These are phyloP conservation scores for Drosophila tristis DNA, from an alignment of 1,140 invertebrate genomes.

Conservation along the genomic window DNA sequence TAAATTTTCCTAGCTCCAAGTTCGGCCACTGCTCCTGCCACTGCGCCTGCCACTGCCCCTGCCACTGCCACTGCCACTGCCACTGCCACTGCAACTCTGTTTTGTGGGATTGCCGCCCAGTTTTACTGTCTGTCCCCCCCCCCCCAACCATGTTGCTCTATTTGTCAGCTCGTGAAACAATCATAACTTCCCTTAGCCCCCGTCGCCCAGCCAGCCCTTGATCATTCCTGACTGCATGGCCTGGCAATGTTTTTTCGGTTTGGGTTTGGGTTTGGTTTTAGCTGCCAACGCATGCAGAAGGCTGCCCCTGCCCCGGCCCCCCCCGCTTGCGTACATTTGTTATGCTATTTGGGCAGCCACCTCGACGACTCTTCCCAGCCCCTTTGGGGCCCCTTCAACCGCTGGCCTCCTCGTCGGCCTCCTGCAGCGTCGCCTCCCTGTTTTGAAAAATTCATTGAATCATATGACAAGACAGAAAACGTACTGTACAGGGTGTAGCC, in stretches of 20 bases:
- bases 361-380: background rate
- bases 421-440: slow-evolving; percentile 3
- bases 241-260: slow-evolving; percentile 15
- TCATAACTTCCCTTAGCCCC: slow-evolving; percentile 61
- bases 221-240: too few species aligned
- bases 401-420: too few species aligned
- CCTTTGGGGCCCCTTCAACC: background rate
- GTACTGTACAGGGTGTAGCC: slow-evolving; percentile 13
- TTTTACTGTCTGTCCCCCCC: background rate
- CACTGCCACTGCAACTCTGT: too few species aligned
- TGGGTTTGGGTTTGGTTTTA: background rate
- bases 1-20: slow-evolving; percentile 10
- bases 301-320: slow-evolving; percentile 4
- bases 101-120: too few species aligned
- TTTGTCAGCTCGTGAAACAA: slow-evolving; percentile 81
- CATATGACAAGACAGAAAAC: slow-evolving; percentile 62
- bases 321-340: slow-evolving; percentile 72
- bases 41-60: too few species aligned
- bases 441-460: slow-evolving; percentile 80
- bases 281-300: slow-evolving; percentile 52
- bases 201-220: background rate
- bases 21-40: background rate
- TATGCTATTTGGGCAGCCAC: slow-evolving; percentile 63
- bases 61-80: too few species aligned
- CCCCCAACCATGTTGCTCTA: slow-evolving; percentile 62